Conservation (phyloP, 2,113 vertebrate genomes). For the Sphaerodactylus townsendi region DNA sequence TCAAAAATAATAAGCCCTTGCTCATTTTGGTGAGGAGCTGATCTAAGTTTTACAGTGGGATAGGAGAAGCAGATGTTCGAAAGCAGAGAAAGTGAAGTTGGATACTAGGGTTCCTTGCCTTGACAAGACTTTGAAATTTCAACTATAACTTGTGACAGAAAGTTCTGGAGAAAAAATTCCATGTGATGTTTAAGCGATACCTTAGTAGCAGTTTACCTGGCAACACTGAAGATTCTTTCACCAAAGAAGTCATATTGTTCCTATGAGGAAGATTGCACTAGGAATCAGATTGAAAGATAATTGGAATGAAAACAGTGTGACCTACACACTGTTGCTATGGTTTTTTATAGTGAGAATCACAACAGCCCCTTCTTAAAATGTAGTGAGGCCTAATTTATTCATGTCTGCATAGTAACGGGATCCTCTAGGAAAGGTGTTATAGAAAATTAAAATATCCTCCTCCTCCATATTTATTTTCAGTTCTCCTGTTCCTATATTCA, state of each 20-base stretch:
- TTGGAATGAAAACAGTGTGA: too few species aligned
- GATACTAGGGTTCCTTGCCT: neutral
- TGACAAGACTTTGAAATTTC: neutral
- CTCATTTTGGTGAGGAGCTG: neutral
- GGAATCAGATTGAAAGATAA: neutral
- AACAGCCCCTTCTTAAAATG: neutral
- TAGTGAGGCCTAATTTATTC: neutral
- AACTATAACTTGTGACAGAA: neutral
- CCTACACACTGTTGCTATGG: neutral
- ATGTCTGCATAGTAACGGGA: neutral
- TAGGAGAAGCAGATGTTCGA: neutral
- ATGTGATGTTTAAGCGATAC: neutral
- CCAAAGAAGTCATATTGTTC: neutral
- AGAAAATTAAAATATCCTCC: slow-evolving; percentile 13
- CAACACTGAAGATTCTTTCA: neutral
- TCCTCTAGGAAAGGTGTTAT: slow-evolving; percentile 1
- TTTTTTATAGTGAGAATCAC: neutral
- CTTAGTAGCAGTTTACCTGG: neutral
- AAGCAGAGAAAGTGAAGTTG: neutral
- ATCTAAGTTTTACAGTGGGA: neutral
- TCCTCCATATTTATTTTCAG: slow-evolving; percentile 51
- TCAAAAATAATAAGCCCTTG: slow-evolving; percentile 9
- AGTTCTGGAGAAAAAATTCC: neutral
- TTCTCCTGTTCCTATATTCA: slow-evolving; percentile 42
- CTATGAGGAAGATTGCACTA: neutral